phyloP scores from a whole-genome alignment of 1,140 invertebrate genomes.

The Tetramorium alpestre region DNA sequence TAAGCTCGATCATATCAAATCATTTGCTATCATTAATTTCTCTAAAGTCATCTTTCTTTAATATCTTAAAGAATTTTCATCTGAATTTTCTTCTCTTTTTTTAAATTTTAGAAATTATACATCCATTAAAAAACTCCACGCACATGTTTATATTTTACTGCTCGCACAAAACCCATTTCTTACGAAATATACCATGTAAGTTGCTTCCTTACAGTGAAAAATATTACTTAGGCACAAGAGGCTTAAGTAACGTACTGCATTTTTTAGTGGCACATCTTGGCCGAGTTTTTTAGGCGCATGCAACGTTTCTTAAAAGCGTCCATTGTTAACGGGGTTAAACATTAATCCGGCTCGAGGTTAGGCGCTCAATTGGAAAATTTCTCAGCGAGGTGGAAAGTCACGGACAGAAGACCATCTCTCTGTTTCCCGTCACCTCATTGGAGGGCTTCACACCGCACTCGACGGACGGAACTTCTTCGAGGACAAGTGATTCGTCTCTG shows the following conservation, averaged over 20 bases:
- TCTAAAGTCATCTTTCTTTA: not conserved
- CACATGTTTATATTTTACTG: not conserved
- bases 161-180: not conserved
- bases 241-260: conserved; percentile 54
- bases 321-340: conserved; percentile 43
- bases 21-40: not conserved
- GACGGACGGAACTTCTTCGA: conserved; percentile 23
- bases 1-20: not conserved
- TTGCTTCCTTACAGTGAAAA: not conserved
- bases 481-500: conserved; percentile 65
- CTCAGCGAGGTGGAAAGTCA: conserved; percentile 38
- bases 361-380: conserved; percentile 48
- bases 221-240: conserved; percentile 46
- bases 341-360: conserved; percentile 31
- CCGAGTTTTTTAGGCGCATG: not conserved
- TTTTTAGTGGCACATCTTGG: conserved; percentile 16
- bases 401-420: conserved; percentile 26
- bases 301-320: conserved; percentile 42
- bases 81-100: too few relatives aligned
- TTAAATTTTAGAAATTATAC: not conserved
- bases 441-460: conserved; percentile 30
- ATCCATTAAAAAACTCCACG: not conserved
- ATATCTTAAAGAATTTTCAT: not conserved
- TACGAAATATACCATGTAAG: conserved; percentile 23
- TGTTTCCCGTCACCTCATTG: conserved; percentile 51